Base-by-base conservation (phyloP, 2,888 invertebrate genomes). In the Cordilura impudica region DNA sequence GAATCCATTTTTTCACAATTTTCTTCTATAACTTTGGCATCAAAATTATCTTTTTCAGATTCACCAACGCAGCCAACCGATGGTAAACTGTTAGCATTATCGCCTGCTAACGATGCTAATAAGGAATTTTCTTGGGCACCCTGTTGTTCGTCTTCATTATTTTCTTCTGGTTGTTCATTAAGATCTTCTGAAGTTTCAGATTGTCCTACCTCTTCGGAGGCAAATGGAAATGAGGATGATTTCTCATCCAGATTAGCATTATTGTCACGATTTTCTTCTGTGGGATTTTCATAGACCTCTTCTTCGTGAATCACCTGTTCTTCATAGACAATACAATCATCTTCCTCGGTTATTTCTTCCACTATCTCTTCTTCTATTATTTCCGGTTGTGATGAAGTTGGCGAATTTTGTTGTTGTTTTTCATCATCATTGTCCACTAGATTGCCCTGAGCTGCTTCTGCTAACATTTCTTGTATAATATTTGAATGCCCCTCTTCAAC, bases 81-180 rank as follows among this genome's bases (percentile, higher is more conserved):
- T 0, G 90, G 90, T 56, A 90, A 82, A 53, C 90, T 90, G 51
- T 90, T 90, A 3, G 90, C 90, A 84, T 90, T 90, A 67, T 90
- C 90, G 0, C 89, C 90, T 4, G 86, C 90, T 31, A 90, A 82
- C 7, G 89, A 90, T 1, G 90, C 90, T 7, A 90, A 78, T 8
- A 90, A 82, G 2, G 87, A 88, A 29, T 87, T 90, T 63, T 89
- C 90, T 19, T 89, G 89, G 10, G 84, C 84, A 39, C 86, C 86
- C 19, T 84, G 83, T 26, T 84, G 85, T 7, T 86, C 84, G 21
- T 85, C 89, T 29, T 87, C 86, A 23, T 87, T 86, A 14, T 82
- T 82, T 4, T 60, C 80, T 8, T 81, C 81, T 35, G 81, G 85
- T 53, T 84, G 84, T 54, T 83, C 84, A 43, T 85, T 84, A 18